Evolutionary conservation across 2,797 vertebrate genomes (phyloP).

Genomic region (Eulemur mongoz): DNA sequence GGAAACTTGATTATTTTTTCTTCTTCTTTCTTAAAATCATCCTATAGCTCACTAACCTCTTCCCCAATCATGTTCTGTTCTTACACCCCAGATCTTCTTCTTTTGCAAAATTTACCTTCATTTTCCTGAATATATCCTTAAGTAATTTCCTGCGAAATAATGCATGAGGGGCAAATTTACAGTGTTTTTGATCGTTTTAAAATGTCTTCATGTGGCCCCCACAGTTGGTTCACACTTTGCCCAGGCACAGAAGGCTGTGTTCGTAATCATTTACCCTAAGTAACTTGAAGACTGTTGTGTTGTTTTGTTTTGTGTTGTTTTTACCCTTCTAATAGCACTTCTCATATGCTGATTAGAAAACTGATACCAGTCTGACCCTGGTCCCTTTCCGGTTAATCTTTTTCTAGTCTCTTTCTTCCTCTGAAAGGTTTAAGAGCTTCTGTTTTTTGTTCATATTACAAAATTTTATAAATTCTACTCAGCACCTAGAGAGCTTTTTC

Average conservation of each 20-base stretch:
- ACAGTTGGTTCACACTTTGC: not conserved
- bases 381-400: not conserved
- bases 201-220: not conserved
- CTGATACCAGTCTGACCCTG: not conserved
- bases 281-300: not conserved
- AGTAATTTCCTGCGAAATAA: not conserved
- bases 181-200: not conserved
- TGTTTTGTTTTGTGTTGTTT: not conserved
- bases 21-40: not conserved
- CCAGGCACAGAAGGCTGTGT: not conserved
- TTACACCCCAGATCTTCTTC: not conserved
- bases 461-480: not conserved
- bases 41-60: not conserved
- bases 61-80: not conserved
- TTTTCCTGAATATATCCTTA: not conserved
- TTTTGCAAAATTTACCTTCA: not conserved
- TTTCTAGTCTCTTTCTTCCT: not conserved
- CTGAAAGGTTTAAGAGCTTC: not conserved
- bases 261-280: not conserved
- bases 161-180: not conserved
- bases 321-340: not conserved
- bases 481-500: not conserved
- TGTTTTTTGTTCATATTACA: not conserved
- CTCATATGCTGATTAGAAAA: not conserved
- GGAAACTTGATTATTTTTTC: not conserved